These are phyloP conservation scores for Nomada flava DNA, from an alignment of 2,888 invertebrate genomes.

Conservation along the genomic window DNA sequence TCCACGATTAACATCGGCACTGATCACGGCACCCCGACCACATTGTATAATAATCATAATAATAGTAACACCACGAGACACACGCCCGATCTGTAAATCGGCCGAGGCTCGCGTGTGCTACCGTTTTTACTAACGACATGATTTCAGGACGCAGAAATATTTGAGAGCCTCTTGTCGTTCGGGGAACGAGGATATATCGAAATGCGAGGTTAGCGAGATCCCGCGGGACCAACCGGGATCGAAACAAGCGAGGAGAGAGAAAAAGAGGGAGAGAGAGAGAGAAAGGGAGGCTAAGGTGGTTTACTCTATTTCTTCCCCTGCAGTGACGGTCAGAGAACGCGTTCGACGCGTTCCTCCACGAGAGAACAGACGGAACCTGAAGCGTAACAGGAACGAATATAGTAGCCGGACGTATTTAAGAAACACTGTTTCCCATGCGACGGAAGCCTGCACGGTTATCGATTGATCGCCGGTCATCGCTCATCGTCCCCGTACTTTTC, in stretches of 20 bases:
- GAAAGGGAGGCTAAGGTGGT: neutral
- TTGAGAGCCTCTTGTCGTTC: conserved; percentile 40
- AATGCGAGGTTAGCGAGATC: conserved; percentile 27
- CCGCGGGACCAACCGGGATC: neutral
- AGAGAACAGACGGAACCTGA: neutral
- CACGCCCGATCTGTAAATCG: conserved; percentile 12
- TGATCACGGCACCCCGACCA: conserved; percentile 53
- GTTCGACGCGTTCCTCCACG: neutral
- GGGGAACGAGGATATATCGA: conserved; percentile 13
- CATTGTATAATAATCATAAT: no score
- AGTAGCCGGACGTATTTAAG: conserved; percentile 16
- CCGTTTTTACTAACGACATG: conserved; percentile 70
- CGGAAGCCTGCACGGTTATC: conserved; percentile 45
- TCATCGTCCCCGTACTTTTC: conserved; percentile 26
- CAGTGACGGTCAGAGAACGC: neutral
- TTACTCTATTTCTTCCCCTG: neutral
- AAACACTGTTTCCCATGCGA: conserved; percentile 51
- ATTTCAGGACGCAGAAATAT: conserved; percentile 69
- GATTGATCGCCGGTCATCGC: conserved; percentile 61
- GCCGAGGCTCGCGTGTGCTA: conserved; percentile 17
- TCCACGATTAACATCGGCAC: conserved; percentile 63
- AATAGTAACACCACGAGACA: conserved; percentile 36
- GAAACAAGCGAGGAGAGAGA: neutral
- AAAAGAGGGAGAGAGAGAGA: neutral
- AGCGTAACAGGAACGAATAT: neutral